A percentile compares a stretch with the other conserved stretches of the same genome.
phyloP scores from a whole-genome alignment of 2,113 vertebrate genomes.

The Trachemys scripta region DNA sequence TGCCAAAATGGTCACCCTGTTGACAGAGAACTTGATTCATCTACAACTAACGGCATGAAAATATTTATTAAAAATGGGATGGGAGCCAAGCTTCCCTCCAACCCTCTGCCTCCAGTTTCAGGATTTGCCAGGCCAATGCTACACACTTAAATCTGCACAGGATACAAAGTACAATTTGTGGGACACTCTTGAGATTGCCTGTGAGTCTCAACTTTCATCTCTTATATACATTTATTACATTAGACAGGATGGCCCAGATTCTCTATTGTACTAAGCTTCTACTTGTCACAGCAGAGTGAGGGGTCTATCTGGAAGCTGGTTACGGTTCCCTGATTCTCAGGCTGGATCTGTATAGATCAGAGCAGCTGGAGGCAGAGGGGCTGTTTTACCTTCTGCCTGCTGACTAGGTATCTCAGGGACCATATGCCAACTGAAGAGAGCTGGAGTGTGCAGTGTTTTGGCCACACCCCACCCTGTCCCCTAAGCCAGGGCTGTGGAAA shows the following conservation, averaged over 20 bases:
- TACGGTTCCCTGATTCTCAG: background rate
- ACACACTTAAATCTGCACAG: background rate
- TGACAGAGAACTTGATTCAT: background rate
- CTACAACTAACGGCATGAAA: background rate
- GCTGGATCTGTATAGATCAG: background rate
- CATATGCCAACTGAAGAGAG: background rate
- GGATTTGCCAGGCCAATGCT: background rate
- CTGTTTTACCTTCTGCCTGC: conserved; percentile 32
- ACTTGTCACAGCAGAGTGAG: background rate
- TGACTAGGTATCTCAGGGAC: background rate
- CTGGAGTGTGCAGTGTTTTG: conserved; percentile 14
- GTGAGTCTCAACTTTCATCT: background rate
- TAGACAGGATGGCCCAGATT: background rate
- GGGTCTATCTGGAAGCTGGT: conserved; percentile 23
- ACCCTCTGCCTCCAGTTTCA: background rate
- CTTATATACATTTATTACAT: background rate
- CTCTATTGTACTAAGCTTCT: background rate
- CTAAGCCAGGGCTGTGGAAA: background rate
- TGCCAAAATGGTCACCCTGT: background rate
- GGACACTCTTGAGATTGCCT: background rate
- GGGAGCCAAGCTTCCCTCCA: background rate
- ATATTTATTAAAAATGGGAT: background rate
- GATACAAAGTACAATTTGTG: background rate
- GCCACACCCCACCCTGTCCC: background rate
- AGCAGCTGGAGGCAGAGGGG: conserved; percentile 35